Evolutionary conservation across 2,113 vertebrate genomes (phyloP), one percentile per base, ranked within the genome.

Genomic region (Nettapus auritus): DNA sequence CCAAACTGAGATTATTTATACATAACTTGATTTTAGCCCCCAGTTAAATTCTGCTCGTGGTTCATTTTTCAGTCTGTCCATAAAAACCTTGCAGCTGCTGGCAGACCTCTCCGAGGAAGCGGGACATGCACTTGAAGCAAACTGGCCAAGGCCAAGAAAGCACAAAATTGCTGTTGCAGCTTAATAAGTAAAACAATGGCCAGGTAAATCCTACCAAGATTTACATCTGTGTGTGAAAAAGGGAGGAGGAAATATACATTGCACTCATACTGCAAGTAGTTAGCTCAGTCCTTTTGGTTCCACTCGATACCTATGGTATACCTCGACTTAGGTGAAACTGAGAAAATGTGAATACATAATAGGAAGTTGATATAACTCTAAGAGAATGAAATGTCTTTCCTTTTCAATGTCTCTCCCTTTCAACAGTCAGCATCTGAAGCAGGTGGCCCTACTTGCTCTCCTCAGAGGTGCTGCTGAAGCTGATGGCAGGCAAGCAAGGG

Each of bases 181-280:
- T 76, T 38, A 50, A 23, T 28, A n/a, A 75, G 36, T 33, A 59
- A 75, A 66, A 42, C 15, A 36, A 11, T 11, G 6, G 8, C 13
- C 8, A 48, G 46, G 46, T 48, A 48, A 48, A 22, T 48, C 15
- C 22, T 28, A 25, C 26, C 16, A 44, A 59, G 44, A 74, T 46
- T 63, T 31, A 26, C 11, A 46, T 4, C 29, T 7, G 8, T 0
- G 1, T 4, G 12, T 64, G 84, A 40, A 52, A 67, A 46, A 18
- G 0, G 8, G 20, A 83, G 42, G 10, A 91, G 56, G 52, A 69
- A 64, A 44, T 19, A 11, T 2, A 62, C 74, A 18, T 8, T 29
- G 7, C 8, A 18, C 7, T 44, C 18, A 12, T 1, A 7, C 1
- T 38, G 66, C 20, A 70, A 55, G n/a, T 40, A 0, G 22, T 57